Percentiles rank a stretch among this genome's conserved stretches.
Evolutionary conservation across 2,888 invertebrate species (phyloP).

Genomic region (Meiosimyza platycephala): DNA sequence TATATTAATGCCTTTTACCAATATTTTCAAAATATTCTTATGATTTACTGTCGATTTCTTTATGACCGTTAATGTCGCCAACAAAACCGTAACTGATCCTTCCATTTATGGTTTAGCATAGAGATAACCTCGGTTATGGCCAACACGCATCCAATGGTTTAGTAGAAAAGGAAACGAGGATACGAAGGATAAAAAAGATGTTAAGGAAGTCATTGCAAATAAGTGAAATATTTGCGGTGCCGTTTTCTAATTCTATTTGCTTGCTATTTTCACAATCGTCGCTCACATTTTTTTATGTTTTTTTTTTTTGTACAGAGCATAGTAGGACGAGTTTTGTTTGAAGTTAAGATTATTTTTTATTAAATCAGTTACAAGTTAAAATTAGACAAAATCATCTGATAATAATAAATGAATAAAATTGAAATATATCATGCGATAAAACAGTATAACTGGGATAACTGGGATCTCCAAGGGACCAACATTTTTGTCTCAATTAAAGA

Average conservation of each 20-base stretch:
- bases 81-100: conserved; percentile 64
- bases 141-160: conserved; percentile 11
- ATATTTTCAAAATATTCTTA: conserved; percentile 21
- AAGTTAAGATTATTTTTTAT: no score
- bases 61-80: conserved; percentile 57
- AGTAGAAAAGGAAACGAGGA: background rate
- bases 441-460: no score
- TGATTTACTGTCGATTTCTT: conserved; percentile 41
- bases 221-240: conserved; percentile 60
- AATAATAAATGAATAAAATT: no score
- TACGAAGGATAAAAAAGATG: conserved; percentile 9
- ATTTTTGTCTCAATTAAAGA: no score
- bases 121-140: conserved; percentile 61
- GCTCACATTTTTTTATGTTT: conserved; percentile 5
- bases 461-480: no score
- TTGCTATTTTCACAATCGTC: conserved; percentile 28
- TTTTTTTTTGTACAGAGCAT: background rate
- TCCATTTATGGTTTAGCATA: conserved; percentile 50
- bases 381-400: no score
- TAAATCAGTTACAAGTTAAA: no score
- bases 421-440: no score
- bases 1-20: conserved; percentile 25
- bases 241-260: conserved; percentile 46
- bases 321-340: no score
- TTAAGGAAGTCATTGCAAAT: conserved; percentile 48